These are phyloP conservation scores for Sericinus montela DNA, from an alignment of 2,888 invertebrate species.

Conservation along the genomic window DNA sequence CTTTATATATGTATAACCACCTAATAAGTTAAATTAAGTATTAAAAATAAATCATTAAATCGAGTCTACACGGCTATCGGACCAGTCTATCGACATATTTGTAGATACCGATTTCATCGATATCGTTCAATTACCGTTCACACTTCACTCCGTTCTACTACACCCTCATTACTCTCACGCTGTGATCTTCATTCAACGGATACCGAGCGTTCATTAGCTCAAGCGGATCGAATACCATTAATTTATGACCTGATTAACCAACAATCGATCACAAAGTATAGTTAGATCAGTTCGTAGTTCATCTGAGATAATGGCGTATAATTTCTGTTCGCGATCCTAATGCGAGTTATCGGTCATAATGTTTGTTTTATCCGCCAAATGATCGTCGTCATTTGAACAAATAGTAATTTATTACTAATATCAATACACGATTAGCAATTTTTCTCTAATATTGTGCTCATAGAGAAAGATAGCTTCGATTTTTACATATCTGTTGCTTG, in stretches of 20 bases:
- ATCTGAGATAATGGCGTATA: slow-evolving; percentile 18
- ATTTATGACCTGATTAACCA: slow-evolving; percentile 44
- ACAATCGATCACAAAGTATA: slow-evolving; percentile 51
- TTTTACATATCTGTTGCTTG: neutral
- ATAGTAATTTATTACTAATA: neutral
- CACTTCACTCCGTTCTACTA: slow-evolving; percentile 9
- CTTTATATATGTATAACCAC: too few species aligned
- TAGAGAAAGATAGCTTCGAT: neutral
- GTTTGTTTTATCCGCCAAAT: neutral
- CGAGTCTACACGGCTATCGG: too few species aligned
- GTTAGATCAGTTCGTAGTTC: slow-evolving; percentile 28
- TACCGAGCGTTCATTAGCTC: slow-evolving; percentile 18
- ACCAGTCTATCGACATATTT: neutral
- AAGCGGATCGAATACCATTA: slow-evolving; percentile 28
- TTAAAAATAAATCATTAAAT: too few species aligned
- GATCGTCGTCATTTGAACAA: neutral
- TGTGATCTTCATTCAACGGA: slow-evolving; percentile 22
- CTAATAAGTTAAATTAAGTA: too few species aligned
- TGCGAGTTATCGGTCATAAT: neutral
- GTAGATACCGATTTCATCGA: neutral
- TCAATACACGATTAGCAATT: neutral
- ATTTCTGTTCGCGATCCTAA: neutral
- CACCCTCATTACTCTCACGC: slow-evolving; percentile 25
- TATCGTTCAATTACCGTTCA: neutral
- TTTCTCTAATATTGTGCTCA: neutral